A percentile compares a stretch with the other conserved stretches of the same genome.
These are phyloP conservation scores for Nettapus auritus DNA, from an alignment of 2,113 vertebrate genomes.

Conservation along the genomic window DNA sequence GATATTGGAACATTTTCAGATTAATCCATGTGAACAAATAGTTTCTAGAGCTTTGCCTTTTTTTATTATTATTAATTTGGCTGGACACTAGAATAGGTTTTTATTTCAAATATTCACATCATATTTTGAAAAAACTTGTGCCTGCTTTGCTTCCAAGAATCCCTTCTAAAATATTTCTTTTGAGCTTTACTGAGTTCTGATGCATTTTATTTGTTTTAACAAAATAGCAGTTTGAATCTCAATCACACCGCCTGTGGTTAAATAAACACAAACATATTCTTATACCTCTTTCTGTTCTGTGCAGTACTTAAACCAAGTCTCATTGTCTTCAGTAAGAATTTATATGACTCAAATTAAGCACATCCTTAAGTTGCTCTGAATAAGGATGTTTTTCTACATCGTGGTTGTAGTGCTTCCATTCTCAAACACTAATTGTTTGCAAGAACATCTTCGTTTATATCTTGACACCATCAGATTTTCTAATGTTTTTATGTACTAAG, in stretches of 20 bases:
- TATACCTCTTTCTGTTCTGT: neutral
- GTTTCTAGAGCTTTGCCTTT: neutral
- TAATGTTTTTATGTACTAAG: neutral
- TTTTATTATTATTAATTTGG: neutral
- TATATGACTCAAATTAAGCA: neutral
- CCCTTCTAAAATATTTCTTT: neutral
- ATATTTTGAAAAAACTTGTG: neutral
- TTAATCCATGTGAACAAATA: neutral
- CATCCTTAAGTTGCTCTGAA: neutral
- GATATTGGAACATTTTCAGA: neutral
- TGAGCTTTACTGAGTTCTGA: neutral
- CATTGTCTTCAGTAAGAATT: neutral
- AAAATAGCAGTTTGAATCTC: neutral
- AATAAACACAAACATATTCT: neutral
- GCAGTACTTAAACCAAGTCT: neutral
- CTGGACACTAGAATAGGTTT: neutral
- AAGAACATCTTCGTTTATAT: neutral
- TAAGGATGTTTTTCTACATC: neutral
- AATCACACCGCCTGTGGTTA: neutral
- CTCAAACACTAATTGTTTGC: neutral
- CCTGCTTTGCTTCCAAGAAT: neutral
- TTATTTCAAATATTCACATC: neutral
- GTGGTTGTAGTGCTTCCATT: neutral
- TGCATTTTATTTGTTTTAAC: neutral
- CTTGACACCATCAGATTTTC: neutral